phyloP scores from a whole-genome alignment of 2,113 vertebrate genomes.

The Prolemur simus region DNA sequence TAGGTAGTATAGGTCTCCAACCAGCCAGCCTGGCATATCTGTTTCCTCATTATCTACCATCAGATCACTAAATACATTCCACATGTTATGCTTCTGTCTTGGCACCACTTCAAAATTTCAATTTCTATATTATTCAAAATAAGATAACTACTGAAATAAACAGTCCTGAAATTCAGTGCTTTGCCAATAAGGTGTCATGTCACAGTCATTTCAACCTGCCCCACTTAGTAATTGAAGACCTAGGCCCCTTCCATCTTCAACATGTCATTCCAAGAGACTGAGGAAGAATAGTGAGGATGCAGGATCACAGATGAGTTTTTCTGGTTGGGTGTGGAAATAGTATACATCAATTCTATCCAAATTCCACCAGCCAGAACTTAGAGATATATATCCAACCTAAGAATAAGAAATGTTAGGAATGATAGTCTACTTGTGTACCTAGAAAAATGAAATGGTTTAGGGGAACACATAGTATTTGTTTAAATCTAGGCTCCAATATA shows the following conservation, averaged over 20 bases:
- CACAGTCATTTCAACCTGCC: neutral
- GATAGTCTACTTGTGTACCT: neutral
- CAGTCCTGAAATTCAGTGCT: neutral
- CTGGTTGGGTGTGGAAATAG: neutral
- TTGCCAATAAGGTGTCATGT: neutral
- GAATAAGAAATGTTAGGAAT: neutral
- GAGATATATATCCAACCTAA: neutral
- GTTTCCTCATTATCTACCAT: neutral
- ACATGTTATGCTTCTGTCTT: neutral
- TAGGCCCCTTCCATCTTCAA: neutral
- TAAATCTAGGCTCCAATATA: neutral
- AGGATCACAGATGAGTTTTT: neutral
- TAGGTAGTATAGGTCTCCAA: neutral
- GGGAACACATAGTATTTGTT: neutral
- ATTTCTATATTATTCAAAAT: neutral
- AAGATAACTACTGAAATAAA: neutral
- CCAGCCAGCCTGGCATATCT: accelerated
- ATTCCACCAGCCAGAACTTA: neutral
- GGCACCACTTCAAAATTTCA: neutral
- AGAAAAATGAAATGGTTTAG: neutral
- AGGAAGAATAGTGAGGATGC: neutral
- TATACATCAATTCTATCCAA: neutral
- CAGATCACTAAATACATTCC: neutral
- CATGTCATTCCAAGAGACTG: neutral
- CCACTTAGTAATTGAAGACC: neutral